Base-by-base conservation (phyloP, 2,797 vertebrate species). In the Enteromius viviparus region DNA sequence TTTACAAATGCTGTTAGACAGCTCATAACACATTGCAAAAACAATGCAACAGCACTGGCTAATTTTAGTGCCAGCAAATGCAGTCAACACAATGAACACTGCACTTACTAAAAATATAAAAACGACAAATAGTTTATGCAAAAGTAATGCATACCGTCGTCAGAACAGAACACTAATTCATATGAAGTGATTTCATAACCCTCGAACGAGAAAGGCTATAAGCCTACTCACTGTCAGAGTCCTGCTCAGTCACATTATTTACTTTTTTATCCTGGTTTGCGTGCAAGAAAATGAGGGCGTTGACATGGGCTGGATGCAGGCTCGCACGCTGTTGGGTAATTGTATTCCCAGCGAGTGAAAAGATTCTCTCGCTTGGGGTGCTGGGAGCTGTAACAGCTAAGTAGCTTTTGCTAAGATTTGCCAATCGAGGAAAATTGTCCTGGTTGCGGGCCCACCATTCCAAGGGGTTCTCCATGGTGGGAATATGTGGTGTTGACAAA, bases 401-500 rank as follows among this genome's bases (percentile, higher is more conserved):
- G n/a, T 55, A 29, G 32, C 5, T 76, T 82, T 55, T 76, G 11
- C 49, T 17, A 51, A 51, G 49, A 2, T 17, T 51, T 6, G 49
- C 15, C 17, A 77, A 66, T 21, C 7, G 72, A 4, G 74, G 32
- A 4, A 69, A 69, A 76, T 34, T 58, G 62, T 77, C 1, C 6
- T 76, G 10, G 32, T 77, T 58, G 74, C 0, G 4, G 49, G 74
- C 70, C 80, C 70, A 51, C 69, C 70, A 37, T 55, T 51, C 19
- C 80, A 64, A 42, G 42, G 23, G 70, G 26, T 62, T 75, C 11
- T 23, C 21, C 11, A 15, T 69, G 11, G 66, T 69, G 37, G 21
- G 66, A 69, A 74, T 75, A 75, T 42, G 70, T 2, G 26, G 40
- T 51, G 55, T 75, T 72, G 49, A 8, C 34, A 75, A 74, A 74